Base-by-base conservation (phyloP, 1,140 invertebrate genomes). In the Neelides sp. region DNA sequence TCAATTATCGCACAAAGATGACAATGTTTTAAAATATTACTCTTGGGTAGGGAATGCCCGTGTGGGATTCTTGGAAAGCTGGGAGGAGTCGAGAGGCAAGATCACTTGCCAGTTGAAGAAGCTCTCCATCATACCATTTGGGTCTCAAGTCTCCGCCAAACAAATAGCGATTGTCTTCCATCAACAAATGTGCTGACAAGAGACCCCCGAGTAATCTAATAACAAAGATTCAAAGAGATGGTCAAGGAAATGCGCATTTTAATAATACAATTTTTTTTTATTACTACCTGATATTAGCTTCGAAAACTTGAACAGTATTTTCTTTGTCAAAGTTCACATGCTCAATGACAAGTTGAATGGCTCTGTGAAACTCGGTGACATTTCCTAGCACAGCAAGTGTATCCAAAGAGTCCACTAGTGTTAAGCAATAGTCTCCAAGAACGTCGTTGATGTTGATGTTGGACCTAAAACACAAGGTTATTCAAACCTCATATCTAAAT, bases 371-470 rank as follows among this genome's bases (percentile, higher is more conserved):
- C 62, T 78, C 77, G 0, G 55, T 70, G 27, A 68, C 65, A 63
- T 82, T 81, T 42, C 78, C 78, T 65, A 82, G 69, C 19, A 80
- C 68, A 19, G 71, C 71, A 15, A 83, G 63, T 15, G 78, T 82
- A 61, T 81, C 79, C 45, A 82, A 64, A 3, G 78, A 69, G 68
- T 82, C 79, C 42, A 82, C 75, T 54, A 82, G 63, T 0, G 80
- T 80, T 22, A 83, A 63, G 19, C 77, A 80, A 65, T 75, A 81
- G 61, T 82, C 78, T 39, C 80, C 80, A 2, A 82, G 65, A 13
- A 77, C 77, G 69, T 82, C 80, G 68, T 82, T 82, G 36, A 82
- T 80, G 61, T 83, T 82, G 46, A 82, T 78, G 62, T 82, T 82
- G 24, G 70, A 71, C 44, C 78, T 80, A 64, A 54, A 65, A 66